phyloP scores from a whole-genome alignment of 1,140 invertebrate species.

The Pteromalus puparum region DNA sequence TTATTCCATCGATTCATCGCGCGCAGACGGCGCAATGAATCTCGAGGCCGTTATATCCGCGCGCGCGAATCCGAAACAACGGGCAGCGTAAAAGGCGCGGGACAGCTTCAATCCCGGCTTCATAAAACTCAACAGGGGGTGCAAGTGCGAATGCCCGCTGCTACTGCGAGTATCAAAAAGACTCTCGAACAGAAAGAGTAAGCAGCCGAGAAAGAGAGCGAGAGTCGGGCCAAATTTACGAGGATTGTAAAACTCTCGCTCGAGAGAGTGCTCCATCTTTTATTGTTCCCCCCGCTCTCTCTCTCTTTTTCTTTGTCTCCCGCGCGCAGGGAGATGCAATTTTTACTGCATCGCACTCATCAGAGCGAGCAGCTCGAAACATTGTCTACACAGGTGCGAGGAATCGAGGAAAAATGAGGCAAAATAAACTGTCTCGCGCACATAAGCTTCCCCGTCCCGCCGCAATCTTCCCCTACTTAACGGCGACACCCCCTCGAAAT shows the following conservation, averaged over 20 bases:
- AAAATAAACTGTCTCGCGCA: too few species aligned
- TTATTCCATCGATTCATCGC: not conserved
- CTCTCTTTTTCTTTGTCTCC: not conserved
- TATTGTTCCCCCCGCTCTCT: conserved; percentile 44
- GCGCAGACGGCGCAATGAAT: not conserved
- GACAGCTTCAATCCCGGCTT: conserved; percentile 17
- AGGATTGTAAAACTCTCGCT: conserved; percentile 59
- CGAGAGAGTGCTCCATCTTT: conserved; percentile 55
- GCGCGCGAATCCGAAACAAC: conserved; percentile 1
- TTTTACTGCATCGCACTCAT: too few species aligned
- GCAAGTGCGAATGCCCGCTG: not conserved
- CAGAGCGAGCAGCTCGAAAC: too few species aligned
- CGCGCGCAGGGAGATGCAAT: too few species aligned
- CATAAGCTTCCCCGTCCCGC: too few species aligned
- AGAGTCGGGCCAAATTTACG: conserved; percentile 61
- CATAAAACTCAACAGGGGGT: not conserved
- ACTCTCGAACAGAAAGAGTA: not conserved
- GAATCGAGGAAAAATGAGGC: too few species aligned
- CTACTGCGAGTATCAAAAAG: conserved; percentile 6
- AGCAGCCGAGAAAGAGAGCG: conserved; percentile 9
- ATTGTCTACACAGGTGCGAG: too few species aligned
- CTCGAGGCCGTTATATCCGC: not conserved
- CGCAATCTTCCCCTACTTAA: too few species aligned
- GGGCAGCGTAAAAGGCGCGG: conserved; percentile 15
- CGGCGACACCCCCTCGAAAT: too few species aligned